phyloP scores from a whole-genome alignment of 2,797 vertebrate species.

The Melanotaenia maccullochi region DNA sequence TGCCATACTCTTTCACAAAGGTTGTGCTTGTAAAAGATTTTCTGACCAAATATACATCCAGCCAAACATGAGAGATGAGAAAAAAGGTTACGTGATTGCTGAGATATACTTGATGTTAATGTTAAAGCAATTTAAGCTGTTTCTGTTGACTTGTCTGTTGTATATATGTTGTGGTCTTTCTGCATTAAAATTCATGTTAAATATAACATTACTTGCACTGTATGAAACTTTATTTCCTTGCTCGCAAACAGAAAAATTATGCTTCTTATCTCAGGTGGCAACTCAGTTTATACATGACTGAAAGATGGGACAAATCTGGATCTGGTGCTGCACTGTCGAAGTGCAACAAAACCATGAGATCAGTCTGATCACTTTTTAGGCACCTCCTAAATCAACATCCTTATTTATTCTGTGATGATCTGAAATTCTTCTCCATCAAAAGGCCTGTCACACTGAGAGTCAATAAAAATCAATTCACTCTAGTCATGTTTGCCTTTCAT shows the following conservation, averaged over 20 bases:
- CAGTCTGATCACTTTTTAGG: background rate
- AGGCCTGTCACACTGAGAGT: background rate
- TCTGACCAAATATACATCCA: background rate
- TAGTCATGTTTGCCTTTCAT: background rate
- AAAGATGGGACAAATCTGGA: background rate
- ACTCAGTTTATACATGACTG: background rate
- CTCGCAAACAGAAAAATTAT: background rate
- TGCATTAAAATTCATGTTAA: background rate
- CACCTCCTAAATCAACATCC: background rate
- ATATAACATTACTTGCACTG: background rate
- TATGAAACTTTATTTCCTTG: background rate
- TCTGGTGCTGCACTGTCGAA: background rate
- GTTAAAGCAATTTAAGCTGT: background rate
- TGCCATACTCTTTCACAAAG: background rate
- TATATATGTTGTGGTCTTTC: background rate
- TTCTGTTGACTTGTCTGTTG: conserved; percentile 1
- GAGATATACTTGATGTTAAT: background rate
- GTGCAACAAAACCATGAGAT: background rate
- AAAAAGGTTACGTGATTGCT: background rate
- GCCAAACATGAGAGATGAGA: background rate
- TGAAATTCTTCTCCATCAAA: background rate
- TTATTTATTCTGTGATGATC: background rate
- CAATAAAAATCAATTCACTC: background rate
- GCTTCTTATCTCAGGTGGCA: background rate
- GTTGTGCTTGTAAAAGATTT: background rate